Percentiles rank a stretch among this genome's conserved stretches.
Evolutionary conservation across 1,140 invertebrate genomes (phyloP).

Genomic region (Sarcophaga bullata): DNA sequence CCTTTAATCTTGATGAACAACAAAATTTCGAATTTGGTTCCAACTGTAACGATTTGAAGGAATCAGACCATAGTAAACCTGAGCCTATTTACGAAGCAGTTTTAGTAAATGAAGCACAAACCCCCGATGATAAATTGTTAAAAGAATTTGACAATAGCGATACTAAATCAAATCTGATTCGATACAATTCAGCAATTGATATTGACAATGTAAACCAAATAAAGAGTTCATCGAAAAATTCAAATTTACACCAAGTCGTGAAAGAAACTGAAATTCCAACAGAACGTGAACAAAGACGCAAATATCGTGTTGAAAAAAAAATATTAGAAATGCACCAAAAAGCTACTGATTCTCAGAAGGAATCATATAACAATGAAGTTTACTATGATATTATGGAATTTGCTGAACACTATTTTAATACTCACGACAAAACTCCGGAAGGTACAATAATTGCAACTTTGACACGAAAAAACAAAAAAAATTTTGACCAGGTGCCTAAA

Average conservation of each 20-base stretch:
- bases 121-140: neutral
- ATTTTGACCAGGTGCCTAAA: slow-evolving; percentile 80
- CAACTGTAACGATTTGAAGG: slow-evolving; percentile 56
- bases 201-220: neutral
- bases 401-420: slow-evolving; percentile 93
- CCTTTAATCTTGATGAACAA: slow-evolving; percentile 57
- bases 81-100: slow-evolving; percentile 90
- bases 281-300: slow-evolving; percentile 79
- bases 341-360: slow-evolving; percentile 67
- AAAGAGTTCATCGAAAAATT: neutral
- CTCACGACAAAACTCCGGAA: slow-evolving; percentile 85
- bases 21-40: slow-evolving; percentile 53
- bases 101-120: slow-evolving; percentile 67
- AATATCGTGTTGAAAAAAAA: slow-evolving; percentile 85
- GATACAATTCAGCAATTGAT: neutral
- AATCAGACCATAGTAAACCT: slow-evolving; percentile 41
- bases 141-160: neutral
- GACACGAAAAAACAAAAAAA: slow-evolving; percentile 80
- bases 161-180: neutral
- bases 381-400: slow-evolving; percentile 91
- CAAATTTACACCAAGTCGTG: neutral
- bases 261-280: slow-evolving; percentile 44
- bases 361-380: slow-evolving; percentile 63
- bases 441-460: slow-evolving; percentile 90
- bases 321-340: slow-evolving; percentile 79